A percentile compares a stretch with the other conserved stretches of the same genome.
Evolutionary conservation across 2,113 vertebrate genomes (phyloP).

Genomic region (Thunnus maccoyii): DNA sequence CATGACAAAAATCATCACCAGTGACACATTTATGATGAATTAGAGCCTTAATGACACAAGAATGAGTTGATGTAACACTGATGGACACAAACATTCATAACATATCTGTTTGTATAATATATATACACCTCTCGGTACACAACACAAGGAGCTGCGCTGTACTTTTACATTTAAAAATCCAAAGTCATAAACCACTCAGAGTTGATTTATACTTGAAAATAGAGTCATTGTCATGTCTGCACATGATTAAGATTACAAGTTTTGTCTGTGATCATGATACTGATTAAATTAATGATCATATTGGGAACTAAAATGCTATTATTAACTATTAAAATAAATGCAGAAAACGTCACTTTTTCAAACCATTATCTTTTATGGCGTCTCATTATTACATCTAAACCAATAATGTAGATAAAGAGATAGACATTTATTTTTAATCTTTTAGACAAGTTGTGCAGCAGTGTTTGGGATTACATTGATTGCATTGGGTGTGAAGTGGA

Average conservation of each 20-base stretch:
- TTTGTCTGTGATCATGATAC: not conserved
- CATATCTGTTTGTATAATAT: no score
- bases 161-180: no score
- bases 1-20: not conserved
- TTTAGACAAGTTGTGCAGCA: conserved; percentile 5
- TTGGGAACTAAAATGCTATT: not conserved
- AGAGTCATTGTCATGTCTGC: not conserved
- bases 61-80: no score
- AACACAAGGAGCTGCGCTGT: no score
- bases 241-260: not conserved
- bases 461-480: conserved; percentile 43
- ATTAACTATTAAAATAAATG: not conserved
- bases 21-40: conserved; percentile 3
- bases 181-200: no score
- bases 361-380: not conserved
- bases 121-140: no score
- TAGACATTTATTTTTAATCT: not conserved
- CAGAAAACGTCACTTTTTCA: not conserved
- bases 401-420: not conserved
- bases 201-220: not conserved
- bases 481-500: conserved; percentile 46
- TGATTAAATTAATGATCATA: not conserved
- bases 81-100: no score
- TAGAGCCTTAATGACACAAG: no score
- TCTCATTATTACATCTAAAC: not conserved